These are phyloP conservation scores for Dioctria linearis DNA, from an alignment of 2,888 invertebrate genomes.

Conservation along the genomic window DNA sequence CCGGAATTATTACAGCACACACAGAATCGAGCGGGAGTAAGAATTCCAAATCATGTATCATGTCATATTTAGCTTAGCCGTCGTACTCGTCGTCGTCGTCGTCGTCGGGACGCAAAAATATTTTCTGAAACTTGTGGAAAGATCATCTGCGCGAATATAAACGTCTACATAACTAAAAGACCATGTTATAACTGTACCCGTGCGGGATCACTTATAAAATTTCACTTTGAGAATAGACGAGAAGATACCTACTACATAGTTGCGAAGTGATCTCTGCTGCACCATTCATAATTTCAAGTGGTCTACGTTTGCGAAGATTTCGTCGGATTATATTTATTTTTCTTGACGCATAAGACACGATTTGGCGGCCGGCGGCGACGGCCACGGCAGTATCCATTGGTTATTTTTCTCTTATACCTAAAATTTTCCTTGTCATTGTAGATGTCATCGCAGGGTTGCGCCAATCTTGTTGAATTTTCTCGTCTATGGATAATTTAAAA, in stretches of 20 bases:
- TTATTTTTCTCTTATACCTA: neutral
- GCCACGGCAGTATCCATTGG: neutral
- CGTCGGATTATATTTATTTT: neutral
- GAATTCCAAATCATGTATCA: slow-evolving; percentile 33
- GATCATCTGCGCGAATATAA: neutral
- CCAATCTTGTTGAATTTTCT: slow-evolving; percentile 21
- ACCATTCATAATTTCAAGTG: slow-evolving; percentile 47
- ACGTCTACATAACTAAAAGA: neutral
- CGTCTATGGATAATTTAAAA: slow-evolving; percentile 9
- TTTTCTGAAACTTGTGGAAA: slow-evolving; percentile 1
- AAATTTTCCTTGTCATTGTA: slow-evolving; percentile 2
- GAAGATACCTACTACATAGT: neutral
- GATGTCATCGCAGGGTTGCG: slow-evolving; percentile 35
- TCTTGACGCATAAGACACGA: too few relatives aligned
- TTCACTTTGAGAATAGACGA: neutral
- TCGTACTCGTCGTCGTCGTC: neutral
- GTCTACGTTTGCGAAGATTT: slow-evolving; percentile 17
- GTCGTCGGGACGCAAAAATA: slow-evolving; percentile 19
- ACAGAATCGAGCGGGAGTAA: slow-evolving; percentile 33
- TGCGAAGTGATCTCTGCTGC: slow-evolving; percentile 28
- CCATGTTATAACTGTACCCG: neutral
- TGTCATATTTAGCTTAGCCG: slow-evolving; percentile 37
- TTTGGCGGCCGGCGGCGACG: too few relatives aligned
- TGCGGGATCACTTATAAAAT: slow-evolving; percentile 26
- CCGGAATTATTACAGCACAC: slow-evolving; percentile 1